Evolutionary conservation across 2,888 invertebrate species (phyloP), one percentile per base, ranked within the genome.

Genomic region (Drosophila lacicola): DNA sequence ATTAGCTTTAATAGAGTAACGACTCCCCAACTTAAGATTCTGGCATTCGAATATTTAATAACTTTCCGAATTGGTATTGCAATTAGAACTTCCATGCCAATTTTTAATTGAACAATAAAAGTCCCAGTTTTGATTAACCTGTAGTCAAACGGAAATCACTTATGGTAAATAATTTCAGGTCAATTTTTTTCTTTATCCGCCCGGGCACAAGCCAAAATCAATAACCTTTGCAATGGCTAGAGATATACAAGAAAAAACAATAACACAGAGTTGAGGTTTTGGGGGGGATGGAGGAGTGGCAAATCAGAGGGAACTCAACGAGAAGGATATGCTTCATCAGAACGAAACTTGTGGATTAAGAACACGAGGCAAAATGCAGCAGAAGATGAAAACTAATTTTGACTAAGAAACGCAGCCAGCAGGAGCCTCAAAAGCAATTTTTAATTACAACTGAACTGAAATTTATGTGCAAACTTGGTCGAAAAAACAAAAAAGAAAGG

Each of bases 381-480:
- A 42, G 36, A 58, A 70, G 44, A 72, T 60, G 70, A 64, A 78
- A 88, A 88, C 74, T 85, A 85, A 88, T 82, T 78, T 77, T 72
- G 55, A 80, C 71, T 74, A 68, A 60, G 75, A 88, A 76, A 70
- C 53, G 65, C 61, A 70, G 33, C 41, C 69, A 70, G 58, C 56
- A 55, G 47, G 17, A 71, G 65, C 51, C 71, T 82, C 70, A 74
- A 86, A 88, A 86, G 78, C 81, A 86, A 78, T 83, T 90, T 84
- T 90, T 90, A 86, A 87, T 90, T 89, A 89, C 90, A 85, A 78
- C 78, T 78, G 72, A 70, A 64, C 80, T 62, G 87, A 85, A 83
- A 86, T 89, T 85, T 90, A 85, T 85, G 86, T 89, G 78, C 66
- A 63, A 82, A 74, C 81, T 81, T 70, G 70, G 66, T 47, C 51